phyloP scores from a whole-genome alignment of 2,113 vertebrate species.

The Crotalus viridis region DNA sequence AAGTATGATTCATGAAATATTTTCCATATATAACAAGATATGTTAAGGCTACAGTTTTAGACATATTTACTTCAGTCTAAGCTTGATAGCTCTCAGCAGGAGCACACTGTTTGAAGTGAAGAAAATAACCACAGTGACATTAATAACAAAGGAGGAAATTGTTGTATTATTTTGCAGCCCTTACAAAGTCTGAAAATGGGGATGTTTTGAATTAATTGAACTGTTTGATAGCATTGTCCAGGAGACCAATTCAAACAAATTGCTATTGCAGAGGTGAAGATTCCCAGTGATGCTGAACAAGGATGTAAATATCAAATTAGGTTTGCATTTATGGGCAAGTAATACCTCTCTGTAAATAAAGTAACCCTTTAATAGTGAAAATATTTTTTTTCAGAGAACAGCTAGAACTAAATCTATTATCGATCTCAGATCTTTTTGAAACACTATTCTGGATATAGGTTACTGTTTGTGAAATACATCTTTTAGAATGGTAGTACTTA shows the following conservation, averaged over 20 bases:
- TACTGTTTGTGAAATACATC: slow-evolving; percentile 30
- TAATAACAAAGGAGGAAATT: not conserved
- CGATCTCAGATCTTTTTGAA: slow-evolving; percentile 16
- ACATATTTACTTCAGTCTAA: not conserved
- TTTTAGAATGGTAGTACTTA: slow-evolving; percentile 32
- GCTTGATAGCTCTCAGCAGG: not conserved
- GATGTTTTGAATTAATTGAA: slow-evolving; percentile 51
- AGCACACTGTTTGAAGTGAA: not conserved
- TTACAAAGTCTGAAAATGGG: slow-evolving; percentile 12
- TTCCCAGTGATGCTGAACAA: slow-evolving; percentile 38
- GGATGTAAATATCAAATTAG: not conserved
- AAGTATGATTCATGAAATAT: not conserved
- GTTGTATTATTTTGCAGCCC: slow-evolving; percentile 37
- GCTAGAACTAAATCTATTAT: not conserved
- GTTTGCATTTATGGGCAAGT: slow-evolving; percentile 39
- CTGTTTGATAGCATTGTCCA: slow-evolving; percentile 49
- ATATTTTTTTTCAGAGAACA: not conserved
- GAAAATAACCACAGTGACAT: not conserved
- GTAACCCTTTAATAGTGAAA: slow-evolving; percentile 35
- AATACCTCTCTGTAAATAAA: slow-evolving; percentile 23
- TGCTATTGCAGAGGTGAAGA: slow-evolving; percentile 61
- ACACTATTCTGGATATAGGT: slow-evolving; percentile 6
- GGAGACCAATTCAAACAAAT: slow-evolving; percentile 63
- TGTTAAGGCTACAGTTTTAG: not conserved
- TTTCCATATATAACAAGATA: not conserved